Evolutionary conservation across 2,797 vertebrate species (phyloP), one percentile per base, ranked within the genome.

Genomic region (Rallus crepitans): DNA sequence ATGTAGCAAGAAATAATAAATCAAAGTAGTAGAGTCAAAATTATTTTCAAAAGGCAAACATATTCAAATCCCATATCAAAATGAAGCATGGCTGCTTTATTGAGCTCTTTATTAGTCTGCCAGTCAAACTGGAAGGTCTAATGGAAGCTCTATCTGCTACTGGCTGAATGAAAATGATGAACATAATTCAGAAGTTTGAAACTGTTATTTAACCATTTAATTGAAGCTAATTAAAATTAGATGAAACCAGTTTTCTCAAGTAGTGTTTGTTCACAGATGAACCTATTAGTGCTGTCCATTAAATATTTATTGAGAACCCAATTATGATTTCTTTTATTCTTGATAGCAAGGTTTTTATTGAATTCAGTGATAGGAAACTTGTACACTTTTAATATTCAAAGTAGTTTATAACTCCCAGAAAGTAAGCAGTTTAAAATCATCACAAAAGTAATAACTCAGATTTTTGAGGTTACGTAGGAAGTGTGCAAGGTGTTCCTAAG

Each of bases 401-500:
- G 19, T 4, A 56, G 16, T 48, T 59, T 76, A 30, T 64, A 40
- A 40, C 10, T 86, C 24, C 3, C 7, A 80, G 53, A 84, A 84
- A 84, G n/a, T 33, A n/a, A 61, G 7, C 37, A 31, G 6, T 57
- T 65, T 40, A 55, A 90, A 61, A 92, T 60, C 30, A 69, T 20
- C 24, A 66, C 21, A 52, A 21, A 87, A 87, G 21, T 47, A 60
- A 31, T 60, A 82, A 25, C n/a, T 50, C 23, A 18, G 17, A 39
- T 59, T 73, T 89, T 73, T 77, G 5, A 78, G 60, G 20, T 13
- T 30, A 40, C 39, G 50, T 57, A 50, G 40, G 48, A 85, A 30
- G 12, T 0, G 0, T 69, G 4, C 6, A 64, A 57, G 25, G 10
- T 45, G 28, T 40, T 80, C 5, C 45, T 53, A 71, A 55, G 30